Evolutionary conservation across 2,888 invertebrate genomes (phyloP), one percentile per base, ranked within the genome.

Genomic region (Nomada flava): DNA sequence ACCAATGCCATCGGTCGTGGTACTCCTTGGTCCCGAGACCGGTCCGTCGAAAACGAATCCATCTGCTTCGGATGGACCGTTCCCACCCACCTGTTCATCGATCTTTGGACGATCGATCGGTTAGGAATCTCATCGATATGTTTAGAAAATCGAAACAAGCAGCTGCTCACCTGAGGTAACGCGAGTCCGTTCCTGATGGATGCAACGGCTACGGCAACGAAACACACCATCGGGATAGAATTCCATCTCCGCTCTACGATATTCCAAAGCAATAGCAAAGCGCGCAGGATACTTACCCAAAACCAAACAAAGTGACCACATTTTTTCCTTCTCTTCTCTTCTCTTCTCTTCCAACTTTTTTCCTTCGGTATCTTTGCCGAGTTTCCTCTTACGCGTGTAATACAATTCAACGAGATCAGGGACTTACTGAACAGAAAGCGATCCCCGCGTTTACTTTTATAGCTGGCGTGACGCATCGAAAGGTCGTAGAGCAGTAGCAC

Each of bases 41-140:
- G 87, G 87, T 7, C 90, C 91, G 7, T 91, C 86, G 65, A 91
- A 91, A 53, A 74, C 64, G n/a, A 91, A 91, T 26, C 88, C 88
- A 47, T 91, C 90, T 15, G 15, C 26, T 68, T 50, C 26, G 42
- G 59, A 3, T 0, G 18, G 9, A 10, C 0, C 15, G 26, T 42
- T 20, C 10, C 4, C 15, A n/a, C 13, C 15, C 9, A n/a, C 0
- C 29, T n/a, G 5, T 13, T 23, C 13, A 1, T 36, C 36, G 13
- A 23, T 26, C 67, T 76, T 73, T 1, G n/a, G n/a, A 29, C 13
- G 20, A 63, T 42, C 11, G 5, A 23, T 0, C 13, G 3, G 11
- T 47, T 47, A 13, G 15, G 29, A n/a, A 26, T 20, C 9, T 60
- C 59, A n/a, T 42, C 20, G 20, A 20, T n/a, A 26, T 15, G 15